Evolutionary conservation across 2,888 invertebrate species (phyloP), one percentile per base, ranked within the genome.

Genomic region (Tholera decimalis): DNA sequence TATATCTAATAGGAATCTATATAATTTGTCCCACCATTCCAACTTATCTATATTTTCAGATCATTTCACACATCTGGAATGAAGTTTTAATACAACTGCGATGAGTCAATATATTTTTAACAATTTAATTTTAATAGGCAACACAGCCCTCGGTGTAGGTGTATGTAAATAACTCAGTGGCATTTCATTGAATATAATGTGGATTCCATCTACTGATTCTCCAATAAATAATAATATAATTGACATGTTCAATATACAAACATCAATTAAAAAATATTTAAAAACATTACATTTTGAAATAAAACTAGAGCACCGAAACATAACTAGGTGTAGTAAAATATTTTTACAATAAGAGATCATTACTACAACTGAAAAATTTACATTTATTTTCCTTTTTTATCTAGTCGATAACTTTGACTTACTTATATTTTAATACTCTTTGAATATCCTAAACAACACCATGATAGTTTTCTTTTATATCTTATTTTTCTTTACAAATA

Each of bases 1-100:
- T 84, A 78, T 54, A 83, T 68, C 88, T 89, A 88, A 86, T 89
- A 89, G 89, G 89, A 90, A 89, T 88, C 85, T 85, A 84, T 72
- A 60, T 60, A 65, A 77, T 82, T 79, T 79, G 60, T 77, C 73
- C 60, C 76, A 62, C 55, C 66, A 61, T 62, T 65, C 67, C 64
- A 60, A 53, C 73, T 60, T 76, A 74, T 63, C 53, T 68, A 76
- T 68, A 77, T 71, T 63, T 69, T 85, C 85, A 83, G 82, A 84
- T 85, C 82, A 80, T 80, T 69, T 67, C 49, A 70, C 61, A 71
- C 57, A 77, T 71, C 62, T 84, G 85, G 84, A 85, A 84, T 86
- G 83, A 77, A 81, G 55, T 63, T 70, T 75, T 63, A 68, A 66
- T 81, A 82, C 61, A 74, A 73, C 50, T 74, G 70, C 35, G 15